Conservation (phyloP, 2,113 vertebrate genomes). For the Hemiprocne comata region DNA sequence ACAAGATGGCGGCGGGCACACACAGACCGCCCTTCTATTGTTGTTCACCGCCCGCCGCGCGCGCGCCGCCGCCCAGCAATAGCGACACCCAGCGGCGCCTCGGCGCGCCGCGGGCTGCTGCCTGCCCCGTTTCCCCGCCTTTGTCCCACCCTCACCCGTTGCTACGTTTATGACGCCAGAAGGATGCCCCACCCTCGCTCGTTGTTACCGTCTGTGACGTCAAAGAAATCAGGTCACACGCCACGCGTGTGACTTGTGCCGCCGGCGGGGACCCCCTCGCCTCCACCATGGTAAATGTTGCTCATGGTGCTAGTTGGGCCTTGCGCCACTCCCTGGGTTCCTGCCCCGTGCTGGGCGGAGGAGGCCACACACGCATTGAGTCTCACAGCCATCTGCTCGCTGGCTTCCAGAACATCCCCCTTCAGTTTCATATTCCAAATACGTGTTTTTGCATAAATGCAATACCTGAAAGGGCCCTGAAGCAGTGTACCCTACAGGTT, state of each 20-base stretch:
- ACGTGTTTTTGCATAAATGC: not conserved
- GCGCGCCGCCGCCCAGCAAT: constrained; percentile 35
- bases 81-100: constrained; percentile 72
- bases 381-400: not conserved
- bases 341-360: fast-evolving
- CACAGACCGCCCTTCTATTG: not conserved
- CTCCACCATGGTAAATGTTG: fast-evolving
- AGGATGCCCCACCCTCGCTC: not conserved
- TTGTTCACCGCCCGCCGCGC: not conserved
- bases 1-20: not conserved
- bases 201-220: not conserved
- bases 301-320: fast-evolving
- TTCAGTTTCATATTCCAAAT: not conserved
- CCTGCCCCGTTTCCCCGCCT: not conserved
- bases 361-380: fast-evolving
- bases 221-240: fast-evolving
- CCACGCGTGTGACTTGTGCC: fast-evolving
- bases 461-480: not conserved
- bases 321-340: no score
- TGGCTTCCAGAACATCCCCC: no score
- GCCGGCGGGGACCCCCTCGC: fast-evolving
- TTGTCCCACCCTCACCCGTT: not conserved
- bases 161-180: not conserved
- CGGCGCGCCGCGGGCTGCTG: not conserved
- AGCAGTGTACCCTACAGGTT: not conserved